phyloP scores from a whole-genome alignment of 2,113 vertebrate genomes.

The Nycticryphes semicollaris region DNA sequence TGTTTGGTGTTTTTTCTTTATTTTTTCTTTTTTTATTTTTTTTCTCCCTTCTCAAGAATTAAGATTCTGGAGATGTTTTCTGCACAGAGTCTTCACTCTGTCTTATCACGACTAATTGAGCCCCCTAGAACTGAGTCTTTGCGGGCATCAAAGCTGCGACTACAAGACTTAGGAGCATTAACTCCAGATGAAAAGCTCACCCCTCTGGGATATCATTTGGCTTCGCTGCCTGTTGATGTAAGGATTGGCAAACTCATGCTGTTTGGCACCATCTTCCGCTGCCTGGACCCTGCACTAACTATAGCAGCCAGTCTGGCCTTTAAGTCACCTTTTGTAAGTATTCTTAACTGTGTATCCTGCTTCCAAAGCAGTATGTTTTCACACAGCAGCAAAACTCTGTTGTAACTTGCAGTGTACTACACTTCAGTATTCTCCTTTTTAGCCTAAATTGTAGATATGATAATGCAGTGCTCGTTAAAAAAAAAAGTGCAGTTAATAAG shows the following conservation, averaged over 20 bases:
- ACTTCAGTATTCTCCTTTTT: not conserved
- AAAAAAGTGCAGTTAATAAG: not conserved
- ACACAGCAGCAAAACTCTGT: not conserved
- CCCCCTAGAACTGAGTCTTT: slow-evolving; percentile 83
- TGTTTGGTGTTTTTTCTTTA: not conserved
- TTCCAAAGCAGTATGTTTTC: not conserved
- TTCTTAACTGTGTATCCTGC: accelerated
- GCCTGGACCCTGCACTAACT: slow-evolving; percentile 93
- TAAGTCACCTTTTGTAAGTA: slow-evolving; percentile 95
- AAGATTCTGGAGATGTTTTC: slow-evolving; percentile 94
- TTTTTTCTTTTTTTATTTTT: not conserved
- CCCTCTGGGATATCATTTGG: slow-evolving; percentile 94
- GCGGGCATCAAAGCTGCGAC: slow-evolving; percentile 84
- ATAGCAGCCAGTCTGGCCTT: slow-evolving; percentile 96
- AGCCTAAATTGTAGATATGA: not conserved
- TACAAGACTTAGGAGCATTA: slow-evolving; percentile 91
- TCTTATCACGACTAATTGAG: slow-evolving; percentile 90
- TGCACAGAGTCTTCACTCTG: slow-evolving; percentile 81
- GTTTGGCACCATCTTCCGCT: slow-evolving; percentile 96
- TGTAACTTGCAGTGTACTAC: not conserved
- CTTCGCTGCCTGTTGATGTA: slow-evolving; percentile 94
- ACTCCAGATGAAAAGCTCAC: slow-evolving; percentile 88
- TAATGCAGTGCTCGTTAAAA: not conserved
- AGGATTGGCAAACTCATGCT: slow-evolving; percentile 97
- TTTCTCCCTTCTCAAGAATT: slow-evolving; percentile 75